These are phyloP conservation scores for Girardinus metallicus DNA, from an alignment of 2,797 vertebrate genomes.

Conservation along the genomic window DNA sequence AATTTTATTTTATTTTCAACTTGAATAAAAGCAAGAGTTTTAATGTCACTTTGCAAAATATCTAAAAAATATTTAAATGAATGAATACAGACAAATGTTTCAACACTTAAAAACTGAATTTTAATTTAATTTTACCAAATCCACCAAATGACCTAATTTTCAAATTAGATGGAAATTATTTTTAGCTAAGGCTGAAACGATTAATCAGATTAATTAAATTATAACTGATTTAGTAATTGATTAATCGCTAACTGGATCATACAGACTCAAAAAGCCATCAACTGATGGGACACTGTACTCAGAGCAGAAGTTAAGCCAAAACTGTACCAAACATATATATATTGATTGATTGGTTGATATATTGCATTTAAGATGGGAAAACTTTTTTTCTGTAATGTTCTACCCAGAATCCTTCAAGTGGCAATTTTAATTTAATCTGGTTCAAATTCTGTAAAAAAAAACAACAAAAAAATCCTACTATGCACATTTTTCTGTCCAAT, in stretches of 20 bases:
- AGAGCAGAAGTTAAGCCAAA: background rate
- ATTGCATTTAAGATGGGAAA: background rate
- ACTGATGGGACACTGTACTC: background rate
- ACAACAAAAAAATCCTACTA: background rate
- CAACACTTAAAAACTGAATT: background rate
- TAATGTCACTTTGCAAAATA: background rate
- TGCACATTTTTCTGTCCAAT: background rate
- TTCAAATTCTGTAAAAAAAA: background rate
- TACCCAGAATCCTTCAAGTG: background rate
- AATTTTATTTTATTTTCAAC: background rate
- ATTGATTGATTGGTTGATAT: too few species aligned
- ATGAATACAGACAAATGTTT: background rate
- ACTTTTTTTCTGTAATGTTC: too few species aligned
- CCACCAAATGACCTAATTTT: background rate
- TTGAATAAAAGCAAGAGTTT: background rate
- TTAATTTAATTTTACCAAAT: background rate
- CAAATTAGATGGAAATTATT: background rate
- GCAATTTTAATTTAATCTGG: background rate
- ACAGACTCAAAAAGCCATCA: background rate
- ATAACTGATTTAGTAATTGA: background rate
- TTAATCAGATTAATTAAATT: background rate
- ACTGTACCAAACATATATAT: background rate
- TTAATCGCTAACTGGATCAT: background rate
- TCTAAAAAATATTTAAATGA: background rate
- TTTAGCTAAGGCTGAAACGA: background rate